Percentiles rank a stretch among this genome's conserved stretches.
Evolutionary conservation across 2,113 vertebrate species (phyloP).

Genomic region (Podarcis muralis): DNA sequence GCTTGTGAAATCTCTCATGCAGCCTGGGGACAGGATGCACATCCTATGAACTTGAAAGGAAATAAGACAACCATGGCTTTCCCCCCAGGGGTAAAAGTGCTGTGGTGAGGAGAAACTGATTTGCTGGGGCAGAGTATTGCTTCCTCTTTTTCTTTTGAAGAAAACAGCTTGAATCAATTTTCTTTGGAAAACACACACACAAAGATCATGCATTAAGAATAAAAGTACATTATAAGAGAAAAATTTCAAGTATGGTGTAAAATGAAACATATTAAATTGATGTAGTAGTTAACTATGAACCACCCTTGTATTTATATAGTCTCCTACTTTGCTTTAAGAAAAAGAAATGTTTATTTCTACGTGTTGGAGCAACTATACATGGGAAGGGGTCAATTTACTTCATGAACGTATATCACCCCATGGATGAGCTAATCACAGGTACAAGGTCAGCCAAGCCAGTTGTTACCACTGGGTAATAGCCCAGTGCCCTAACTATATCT

Average conservation of each 20-base stretch:
- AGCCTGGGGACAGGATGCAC: neutral
- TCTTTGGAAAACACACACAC: neutral
- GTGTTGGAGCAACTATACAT: no score
- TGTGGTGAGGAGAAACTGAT: neutral
- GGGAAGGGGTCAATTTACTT: no score
- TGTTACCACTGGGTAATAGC: no score
- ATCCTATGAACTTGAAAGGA: neutral
- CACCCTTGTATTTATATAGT: neutral
- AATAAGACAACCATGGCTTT: neutral
- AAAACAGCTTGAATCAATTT: neutral
- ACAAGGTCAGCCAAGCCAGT: no score
- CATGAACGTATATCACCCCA: no score
- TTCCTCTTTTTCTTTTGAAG: no score
- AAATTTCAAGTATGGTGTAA: neutral
- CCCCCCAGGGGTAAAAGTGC: neutral
- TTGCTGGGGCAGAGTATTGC: neutral
- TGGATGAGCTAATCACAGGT: no score
- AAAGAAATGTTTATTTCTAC: no score
- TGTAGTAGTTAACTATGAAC: neutral
- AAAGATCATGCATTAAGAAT: neutral
- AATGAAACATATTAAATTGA: neutral
- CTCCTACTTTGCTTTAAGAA: no score
- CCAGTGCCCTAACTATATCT: no score
- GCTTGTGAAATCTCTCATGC: neutral
- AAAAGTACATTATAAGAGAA: neutral